These are phyloP conservation scores for Colletes latitarsis DNA, from an alignment of 1,140 invertebrate species.

Conservation along the genomic window DNA sequence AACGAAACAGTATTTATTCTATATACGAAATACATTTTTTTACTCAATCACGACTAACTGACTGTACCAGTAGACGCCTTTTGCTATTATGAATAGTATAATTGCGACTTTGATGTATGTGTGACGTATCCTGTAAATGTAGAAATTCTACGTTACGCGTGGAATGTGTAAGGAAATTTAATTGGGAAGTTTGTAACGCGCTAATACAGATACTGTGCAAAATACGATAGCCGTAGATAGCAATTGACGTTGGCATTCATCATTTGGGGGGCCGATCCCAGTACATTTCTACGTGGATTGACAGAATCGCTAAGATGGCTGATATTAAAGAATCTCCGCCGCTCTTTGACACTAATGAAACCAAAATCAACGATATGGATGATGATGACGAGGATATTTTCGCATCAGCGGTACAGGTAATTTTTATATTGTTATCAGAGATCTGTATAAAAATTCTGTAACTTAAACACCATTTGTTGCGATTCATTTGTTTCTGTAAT, in stretches of 20 bases:
- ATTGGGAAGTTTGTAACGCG: conserved; percentile 19
- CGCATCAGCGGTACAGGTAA: conserved; percentile 89
- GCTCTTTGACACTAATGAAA: conserved; percentile 86
- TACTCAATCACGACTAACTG: conserved; percentile 7
- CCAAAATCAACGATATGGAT: conserved; percentile 84
- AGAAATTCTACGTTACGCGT: neutral
- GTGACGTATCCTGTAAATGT: neutral
- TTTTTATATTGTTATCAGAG: conserved; percentile 7
- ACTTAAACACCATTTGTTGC: neutral
- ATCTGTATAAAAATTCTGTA: conserved; percentile 6
- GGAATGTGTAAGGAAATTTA: neutral
- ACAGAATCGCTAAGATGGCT: conserved; percentile 83
- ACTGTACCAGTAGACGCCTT: conserved; percentile 18
- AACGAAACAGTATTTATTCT: neutral
- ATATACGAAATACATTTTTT: conserved; percentile 4
- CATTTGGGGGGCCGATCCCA: conserved; percentile 66
- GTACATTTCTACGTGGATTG: conserved; percentile 55
- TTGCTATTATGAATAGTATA: conserved; percentile 13
- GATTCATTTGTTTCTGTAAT: conserved; percentile 15
- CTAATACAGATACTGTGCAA: conserved; percentile 6
- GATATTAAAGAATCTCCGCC: conserved; percentile 85
- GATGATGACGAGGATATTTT: conserved; percentile 90
- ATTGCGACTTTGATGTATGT: conserved; percentile 5
- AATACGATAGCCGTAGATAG: conserved; percentile 47
- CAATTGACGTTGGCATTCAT: conserved; percentile 55